Evolutionary conservation across 2,888 invertebrate genomes (phyloP).

Genomic region (Vannuccia rotundouncinata): DNA sequence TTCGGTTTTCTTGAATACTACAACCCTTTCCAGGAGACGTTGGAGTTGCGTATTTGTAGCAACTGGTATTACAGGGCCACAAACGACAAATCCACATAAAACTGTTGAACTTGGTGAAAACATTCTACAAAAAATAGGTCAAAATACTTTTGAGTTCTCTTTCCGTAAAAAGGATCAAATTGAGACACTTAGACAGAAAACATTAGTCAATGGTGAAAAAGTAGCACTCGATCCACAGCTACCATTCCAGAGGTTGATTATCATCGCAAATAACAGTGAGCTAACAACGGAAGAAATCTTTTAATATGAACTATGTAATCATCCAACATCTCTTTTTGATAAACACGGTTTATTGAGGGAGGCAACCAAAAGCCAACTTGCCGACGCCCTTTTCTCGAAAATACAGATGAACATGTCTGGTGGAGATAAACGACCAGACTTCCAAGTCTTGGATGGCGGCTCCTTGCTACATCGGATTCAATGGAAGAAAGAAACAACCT

Average conservation of each 20-base stretch:
- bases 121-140: not conserved
- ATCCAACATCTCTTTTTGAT: slow-evolving; percentile 43
- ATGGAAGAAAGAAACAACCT: not conserved
- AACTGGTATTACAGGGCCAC: not conserved
- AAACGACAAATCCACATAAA: not conserved
- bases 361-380: slow-evolving; percentile 42
- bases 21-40: not conserved
- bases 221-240: slow-evolving; percentile 14
- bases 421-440: slow-evolving; percentile 41
- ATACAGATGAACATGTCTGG: slow-evolving; percentile 40
- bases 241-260: not conserved
- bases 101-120: not conserved
- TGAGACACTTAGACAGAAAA: not conserved
- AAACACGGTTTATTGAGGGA: slow-evolving; percentile 38
- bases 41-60: not conserved
- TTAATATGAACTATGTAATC: slow-evolving; percentile 42
- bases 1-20: not conserved
- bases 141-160: not conserved
- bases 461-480: not conserved
- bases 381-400: slow-evolving; percentile 43
- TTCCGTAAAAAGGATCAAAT: not conserved
- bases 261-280: slow-evolving; percentile 1
- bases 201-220: not conserved
- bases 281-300: slow-evolving; percentile 38
- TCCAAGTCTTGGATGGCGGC: slow-evolving; percentile 2